Evolutionary conservation across 2,888 invertebrate genomes (phyloP).

Genomic region (Diabrotica balteata): DNA sequence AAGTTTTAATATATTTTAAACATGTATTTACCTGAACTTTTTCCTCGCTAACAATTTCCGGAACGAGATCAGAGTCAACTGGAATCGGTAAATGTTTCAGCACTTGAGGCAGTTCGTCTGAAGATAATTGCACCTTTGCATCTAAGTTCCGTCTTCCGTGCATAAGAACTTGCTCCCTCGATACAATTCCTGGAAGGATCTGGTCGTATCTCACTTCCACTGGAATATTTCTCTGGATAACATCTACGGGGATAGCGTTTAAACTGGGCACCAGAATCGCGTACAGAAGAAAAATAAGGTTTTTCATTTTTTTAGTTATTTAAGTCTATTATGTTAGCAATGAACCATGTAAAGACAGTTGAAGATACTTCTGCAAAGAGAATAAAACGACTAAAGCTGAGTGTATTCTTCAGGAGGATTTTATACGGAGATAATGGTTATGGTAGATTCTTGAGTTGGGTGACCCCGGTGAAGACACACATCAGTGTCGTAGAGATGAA

Average conservation of each 20-base stretch:
- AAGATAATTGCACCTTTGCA: slow-evolving; percentile 49
- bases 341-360: neutral
- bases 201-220: slow-evolving; percentile 53
- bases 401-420: slow-evolving; percentile 56
- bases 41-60: slow-evolving; percentile 10
- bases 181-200: slow-evolving; percentile 15
- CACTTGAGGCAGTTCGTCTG: slow-evolving; percentile 36
- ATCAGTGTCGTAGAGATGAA: neutral
- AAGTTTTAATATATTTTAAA: too few species aligned
- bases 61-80: slow-evolving; percentile 1
- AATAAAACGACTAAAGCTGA: slow-evolving; percentile 51
- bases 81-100: slow-evolving; percentile 31
- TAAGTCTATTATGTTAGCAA: neutral
- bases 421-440: slow-evolving; percentile 51
- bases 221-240: slow-evolving; percentile 49
- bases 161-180: slow-evolving; percentile 16
- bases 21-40: slow-evolving; percentile 7
- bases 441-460: slow-evolving; percentile 35
- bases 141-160: slow-evolving; percentile 45
- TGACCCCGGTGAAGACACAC: slow-evolving; percentile 17
- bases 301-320: slow-evolving; percentile 4
- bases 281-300: slow-evolving; percentile 35
- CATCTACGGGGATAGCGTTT: slow-evolving; percentile 27
- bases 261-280: slow-evolving; percentile 20
- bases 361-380: neutral